Percentiles rank a stretch among this genome's conserved stretches.
Evolutionary conservation across 2,888 invertebrate genomes (phyloP).

Genomic region (Apocheima hispidaria): DNA sequence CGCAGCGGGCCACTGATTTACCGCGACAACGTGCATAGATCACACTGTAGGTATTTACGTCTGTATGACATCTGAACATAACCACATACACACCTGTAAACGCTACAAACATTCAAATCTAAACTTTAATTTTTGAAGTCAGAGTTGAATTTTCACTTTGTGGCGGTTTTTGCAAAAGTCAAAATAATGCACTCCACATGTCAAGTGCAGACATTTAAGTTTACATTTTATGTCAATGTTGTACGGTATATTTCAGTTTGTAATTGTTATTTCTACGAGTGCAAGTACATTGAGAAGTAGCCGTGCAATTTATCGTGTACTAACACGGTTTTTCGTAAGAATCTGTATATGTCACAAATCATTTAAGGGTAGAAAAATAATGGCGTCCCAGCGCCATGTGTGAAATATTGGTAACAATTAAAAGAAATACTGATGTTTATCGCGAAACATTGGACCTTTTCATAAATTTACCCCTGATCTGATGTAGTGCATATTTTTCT

Average conservation of each 20-base stretch:
- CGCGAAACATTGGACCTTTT: slow-evolving; percentile 10
- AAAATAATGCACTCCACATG: slow-evolving; percentile 24
- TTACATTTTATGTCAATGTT: slow-evolving; percentile 27
- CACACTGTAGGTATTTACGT: slow-evolving; percentile 60
- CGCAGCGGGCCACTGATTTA: slow-evolving; percentile 64
- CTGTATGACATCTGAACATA: slow-evolving; percentile 52
- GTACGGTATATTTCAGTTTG: slow-evolving; percentile 32
- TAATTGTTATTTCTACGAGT: slow-evolving; percentile 23
- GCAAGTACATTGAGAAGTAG: slow-evolving; percentile 41
- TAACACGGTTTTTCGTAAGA: slow-evolving; percentile 45
- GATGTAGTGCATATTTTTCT: not conserved
- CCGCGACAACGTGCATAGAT: slow-evolving; percentile 65
- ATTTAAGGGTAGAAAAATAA: slow-evolving; percentile 40
- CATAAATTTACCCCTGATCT: slow-evolving; percentile 16
- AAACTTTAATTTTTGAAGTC: not conserved
- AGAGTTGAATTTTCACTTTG: not conserved
- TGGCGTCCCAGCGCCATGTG: slow-evolving; percentile 35
- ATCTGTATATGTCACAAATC: slow-evolving; percentile 42
- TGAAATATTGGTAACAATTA: slow-evolving; percentile 43
- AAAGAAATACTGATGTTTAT: slow-evolving; percentile 36
- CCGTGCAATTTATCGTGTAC: slow-evolving; percentile 44
- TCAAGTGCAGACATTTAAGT: slow-evolving; percentile 30
- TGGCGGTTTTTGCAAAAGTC: slow-evolving; percentile 5
- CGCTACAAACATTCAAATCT: slow-evolving; percentile 10
- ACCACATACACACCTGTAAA: slow-evolving; percentile 16